Base-by-base conservation (phyloP, 2,113 vertebrate species). In the Campylomormyrus tamandua region DNA sequence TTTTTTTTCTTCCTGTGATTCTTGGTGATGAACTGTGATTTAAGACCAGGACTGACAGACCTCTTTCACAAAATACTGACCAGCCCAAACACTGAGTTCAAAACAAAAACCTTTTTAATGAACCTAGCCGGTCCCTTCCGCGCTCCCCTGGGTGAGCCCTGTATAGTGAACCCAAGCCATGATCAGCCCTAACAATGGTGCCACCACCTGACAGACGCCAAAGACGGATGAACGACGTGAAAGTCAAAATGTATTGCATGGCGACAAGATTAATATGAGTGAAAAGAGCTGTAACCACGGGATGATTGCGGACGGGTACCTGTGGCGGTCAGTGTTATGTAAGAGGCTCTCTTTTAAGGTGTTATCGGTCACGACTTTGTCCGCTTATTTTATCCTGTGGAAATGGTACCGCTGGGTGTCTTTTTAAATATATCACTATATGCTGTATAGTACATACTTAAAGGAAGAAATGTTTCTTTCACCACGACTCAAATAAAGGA, bases 301-400 rank as follows among this genome's bases (percentile, higher is more conserved):
- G 21, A 92, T 87, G 90, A 85, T 39, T 90, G 87, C 91, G 90
- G 88, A 90, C 90, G 91, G 91, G 31, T 53, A 19, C 88, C 90
- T 66, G 91, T 50, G 90, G 90, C 56, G 46, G 92, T 90, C 92
- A 92, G 93, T 93, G 91, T 94, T 93, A 93, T 93, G 89, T 94
- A 89, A 93, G 93, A 93, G 93, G 92, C 95, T 95, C 92, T 94
- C 93, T 93, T 92, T 94, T 91, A 90, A 94, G 93, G 91, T 95
- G 91, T 94, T 93, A 91, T 93, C 92, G 90, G 92, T 93, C 90
- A 93, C 94, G 94, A 94, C 94, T 96, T 96, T 95, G 92, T 95
- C 95, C 94, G 91, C 89, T 91, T 95, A 96, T 96, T 95, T 92
- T 95, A 94, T 94, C 91, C 93, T 92, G 94, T 95, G 92, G 91